These are phyloP conservation scores for Selene dorsalis DNA, from an alignment of 2,797 vertebrate species.

Conservation along the genomic window DNA sequence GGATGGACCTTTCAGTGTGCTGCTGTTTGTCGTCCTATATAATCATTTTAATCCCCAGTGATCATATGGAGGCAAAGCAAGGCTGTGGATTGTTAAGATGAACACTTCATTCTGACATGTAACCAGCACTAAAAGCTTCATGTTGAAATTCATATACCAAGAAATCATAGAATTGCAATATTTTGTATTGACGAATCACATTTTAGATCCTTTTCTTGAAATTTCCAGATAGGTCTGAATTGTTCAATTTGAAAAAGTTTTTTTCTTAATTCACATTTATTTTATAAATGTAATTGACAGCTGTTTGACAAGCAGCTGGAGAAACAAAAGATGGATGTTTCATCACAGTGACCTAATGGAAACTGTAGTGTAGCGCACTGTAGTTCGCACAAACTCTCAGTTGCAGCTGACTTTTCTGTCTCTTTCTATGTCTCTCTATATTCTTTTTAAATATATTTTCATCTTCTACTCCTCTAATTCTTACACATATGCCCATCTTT, in stretches of 20 bases:
- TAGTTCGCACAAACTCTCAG: not conserved
- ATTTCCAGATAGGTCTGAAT: not conserved
- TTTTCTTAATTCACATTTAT: not conserved
- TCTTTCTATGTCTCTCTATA: too few species aligned
- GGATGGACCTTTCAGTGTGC: constrained; percentile 57
- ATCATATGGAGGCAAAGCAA: constrained; percentile 20
- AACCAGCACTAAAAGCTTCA: rapidly evolving
- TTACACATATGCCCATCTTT: not conserved
- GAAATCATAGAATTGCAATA: not conserved
- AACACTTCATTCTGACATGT: not conserved
- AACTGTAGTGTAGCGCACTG: too few species aligned
- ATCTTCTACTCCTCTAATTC: too few species aligned
- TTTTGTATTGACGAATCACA: not conserved
- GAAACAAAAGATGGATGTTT: not conserved
- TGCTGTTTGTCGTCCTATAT: constrained; percentile 45
- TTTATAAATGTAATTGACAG: not conserved
- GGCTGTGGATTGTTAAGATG: not conserved
- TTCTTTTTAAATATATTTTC: too few species aligned
- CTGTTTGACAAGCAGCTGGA: not conserved
- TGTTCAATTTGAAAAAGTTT: not conserved
- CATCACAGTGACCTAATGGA: not conserved
- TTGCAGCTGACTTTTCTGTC: not conserved
- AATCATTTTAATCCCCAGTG: constrained; percentile 19
- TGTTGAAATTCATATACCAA: not conserved
- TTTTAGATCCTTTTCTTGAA: not conserved